A percentile compares a stretch with the other conserved stretches of the same genome.
Conservation (phyloP, 2,888 invertebrate genomes). For the Agrotis ipsilon region DNA sequence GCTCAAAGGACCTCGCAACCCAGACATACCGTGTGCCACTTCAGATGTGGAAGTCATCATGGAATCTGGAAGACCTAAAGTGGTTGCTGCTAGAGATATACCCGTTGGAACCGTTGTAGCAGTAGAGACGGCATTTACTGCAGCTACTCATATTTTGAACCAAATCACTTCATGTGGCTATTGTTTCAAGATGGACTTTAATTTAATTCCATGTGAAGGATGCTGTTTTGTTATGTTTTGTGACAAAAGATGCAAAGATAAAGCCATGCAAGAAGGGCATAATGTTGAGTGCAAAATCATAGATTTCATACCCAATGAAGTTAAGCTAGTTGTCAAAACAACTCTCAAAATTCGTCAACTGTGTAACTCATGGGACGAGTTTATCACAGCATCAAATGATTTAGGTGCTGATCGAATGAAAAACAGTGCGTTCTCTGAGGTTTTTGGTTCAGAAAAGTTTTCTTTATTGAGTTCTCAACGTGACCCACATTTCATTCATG, state of each 20-base stretch:
- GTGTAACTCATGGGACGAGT: conserved; percentile 54
- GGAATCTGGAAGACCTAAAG: conserved; percentile 27
- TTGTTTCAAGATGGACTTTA: conserved; percentile 38
- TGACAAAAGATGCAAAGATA: conserved; percentile 35
- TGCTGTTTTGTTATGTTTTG: conserved; percentile 40
- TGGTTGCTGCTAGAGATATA: conserved; percentile 45
- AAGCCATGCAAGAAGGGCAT: conserved; percentile 36
- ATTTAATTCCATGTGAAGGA: conserved; percentile 44
- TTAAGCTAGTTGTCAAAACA: conserved; percentile 20
- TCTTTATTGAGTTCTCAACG: conserved; percentile 36
- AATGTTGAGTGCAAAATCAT: conserved; percentile 42
- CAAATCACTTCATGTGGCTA: conserved; percentile 22
- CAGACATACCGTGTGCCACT: conserved; percentile 39
- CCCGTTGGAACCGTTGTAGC: conserved; percentile 40
- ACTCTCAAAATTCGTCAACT: conserved; percentile 42
- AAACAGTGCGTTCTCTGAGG: conserved; percentile 25
- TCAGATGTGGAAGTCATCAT: conserved; percentile 36
- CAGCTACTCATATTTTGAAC: conserved; percentile 6
- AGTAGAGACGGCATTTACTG: conserved; percentile 33
- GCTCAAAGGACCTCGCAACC: conserved; percentile 23
- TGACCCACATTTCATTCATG: conserved; percentile 39
- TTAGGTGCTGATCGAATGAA: conserved; percentile 29
- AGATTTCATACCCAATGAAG: background rate
- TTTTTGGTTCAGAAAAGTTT: conserved; percentile 44
- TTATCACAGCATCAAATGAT: conserved; percentile 41